These are phyloP conservation scores for Berghia stephanieae DNA, from an alignment of 1,140 invertebrate species.

Conservation along the genomic window DNA sequence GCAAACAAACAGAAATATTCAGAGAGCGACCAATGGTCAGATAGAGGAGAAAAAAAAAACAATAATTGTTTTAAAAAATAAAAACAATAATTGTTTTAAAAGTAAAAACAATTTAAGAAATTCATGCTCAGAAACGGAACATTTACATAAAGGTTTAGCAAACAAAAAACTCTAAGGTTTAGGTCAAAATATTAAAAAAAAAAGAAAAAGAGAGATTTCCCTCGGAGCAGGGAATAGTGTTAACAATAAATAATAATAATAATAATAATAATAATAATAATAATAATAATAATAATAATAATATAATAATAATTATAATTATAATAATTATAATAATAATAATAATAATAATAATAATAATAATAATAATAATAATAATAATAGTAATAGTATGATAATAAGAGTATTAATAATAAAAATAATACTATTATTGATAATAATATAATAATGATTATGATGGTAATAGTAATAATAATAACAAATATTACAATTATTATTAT, in stretches of 20 bases:
- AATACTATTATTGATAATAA: not conserved
- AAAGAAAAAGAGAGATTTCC: not conserved
- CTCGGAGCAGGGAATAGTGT: not conserved
- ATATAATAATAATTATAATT: not conserved
- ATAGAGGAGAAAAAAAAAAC: too few relatives aligned
- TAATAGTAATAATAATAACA: not conserved
- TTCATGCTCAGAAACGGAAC: not conserved
- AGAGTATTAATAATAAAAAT: not conserved
- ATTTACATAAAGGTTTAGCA: not conserved
- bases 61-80: slow-evolving; percentile 70
- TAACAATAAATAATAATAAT: not conserved
- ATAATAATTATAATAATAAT: not conserved
- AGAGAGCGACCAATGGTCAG: too few relatives aligned
- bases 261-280: not conserved
- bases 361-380: slow-evolving; percentile 16
- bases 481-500: not conserved
- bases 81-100: slow-evolving; percentile 8
- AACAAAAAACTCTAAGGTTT: not conserved
- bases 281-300: not conserved
- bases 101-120: not conserved
- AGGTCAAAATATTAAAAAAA: not conserved
- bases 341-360: slow-evolving; percentile 21
- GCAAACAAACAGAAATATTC: too few relatives aligned
- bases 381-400: not conserved
- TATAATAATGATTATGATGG: not conserved